Evolutionary conservation across 1,140 invertebrate species (phyloP), one percentile per base, ranked within the genome.

Genomic region (Neodiprion lecontei): DNA sequence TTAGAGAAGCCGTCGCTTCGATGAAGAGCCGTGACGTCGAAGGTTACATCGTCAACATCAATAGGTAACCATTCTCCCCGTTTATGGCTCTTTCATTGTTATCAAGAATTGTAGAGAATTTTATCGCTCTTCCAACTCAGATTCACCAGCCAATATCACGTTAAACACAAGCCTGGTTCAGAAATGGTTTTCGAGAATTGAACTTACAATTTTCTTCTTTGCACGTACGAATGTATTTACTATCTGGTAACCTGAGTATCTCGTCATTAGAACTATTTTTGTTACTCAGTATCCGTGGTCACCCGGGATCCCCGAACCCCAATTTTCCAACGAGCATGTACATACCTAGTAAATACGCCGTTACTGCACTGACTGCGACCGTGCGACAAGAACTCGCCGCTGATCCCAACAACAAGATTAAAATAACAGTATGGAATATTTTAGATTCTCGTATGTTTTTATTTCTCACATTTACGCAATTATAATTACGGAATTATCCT

Each of bases 31-130:
- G 90, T 1, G 88, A 88, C 0, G 88, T 92, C 7, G 86, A 91
- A 75, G 95, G 94, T 0, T 93, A 95, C 74, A 91, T 96, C 48
- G 88, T 96, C 48, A 91, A 94, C 70, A 89, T 96, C 4, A 94
- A 93, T 83, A 95, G 92, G 92, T 92, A 84, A 74, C 67, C 65
- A 74, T 66, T 53, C 81, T 21, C 47, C 48, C 9, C 9, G 48
- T 61, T 23, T 9, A 23, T 68, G 23, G 9, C 47, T 72, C 14
- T 40, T 68, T 49, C 1, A 69, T 17, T 23, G 0, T 49, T 49
- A 47, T 61, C 8, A 50, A 40, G 68, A 69, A n/a, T 9, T 50
- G 7, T 73, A 40, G 72, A 61, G 67, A 40, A 3, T 40, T 5
- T 40, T 4, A 40, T 40, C 69, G 74, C 7, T 72, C 7, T 69